These are phyloP conservation scores for Cecidostiba fungosa DNA, from an alignment of 2,888 invertebrate genomes.

Conservation along the genomic window DNA sequence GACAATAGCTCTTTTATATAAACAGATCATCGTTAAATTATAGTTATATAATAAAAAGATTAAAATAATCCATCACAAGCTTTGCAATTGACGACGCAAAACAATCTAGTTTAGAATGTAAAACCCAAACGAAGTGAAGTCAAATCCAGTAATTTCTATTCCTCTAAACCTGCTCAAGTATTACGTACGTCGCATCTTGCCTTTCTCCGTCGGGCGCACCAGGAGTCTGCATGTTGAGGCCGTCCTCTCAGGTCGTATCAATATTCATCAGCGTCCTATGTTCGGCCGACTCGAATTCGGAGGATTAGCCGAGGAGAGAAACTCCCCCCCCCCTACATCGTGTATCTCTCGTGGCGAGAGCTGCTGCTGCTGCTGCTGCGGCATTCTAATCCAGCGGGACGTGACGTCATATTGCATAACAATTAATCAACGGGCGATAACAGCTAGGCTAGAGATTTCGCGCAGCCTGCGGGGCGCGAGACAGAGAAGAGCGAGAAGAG, in stretches of 20 bases:
- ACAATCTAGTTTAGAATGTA: neutral
- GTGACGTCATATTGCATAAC: slow-evolving; percentile 81
- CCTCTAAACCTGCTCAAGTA: slow-evolving; percentile 14
- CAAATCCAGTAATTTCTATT: neutral
- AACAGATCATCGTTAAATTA: neutral
- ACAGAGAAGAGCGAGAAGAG: slow-evolving; percentile 13
- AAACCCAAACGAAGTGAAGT: neutral
- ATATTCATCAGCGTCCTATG: slow-evolving; percentile 80
- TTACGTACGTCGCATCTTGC: slow-evolving; percentile 70
- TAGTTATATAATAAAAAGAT: neutral
- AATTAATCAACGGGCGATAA: slow-evolving; percentile 80
- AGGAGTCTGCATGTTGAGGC: slow-evolving; percentile 36
- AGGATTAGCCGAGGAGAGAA: slow-evolving; percentile 69
- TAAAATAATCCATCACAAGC: too few relatives aligned
- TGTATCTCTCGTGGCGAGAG: slow-evolving; percentile 63
- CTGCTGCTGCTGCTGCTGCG: slow-evolving; percentile 63
- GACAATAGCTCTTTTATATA: too few relatives aligned
- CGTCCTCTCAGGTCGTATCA: slow-evolving; percentile 74
- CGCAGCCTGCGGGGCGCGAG: slow-evolving; percentile 54
- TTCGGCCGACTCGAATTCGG: slow-evolving; percentile 78
- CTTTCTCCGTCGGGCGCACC: slow-evolving; percentile 67
- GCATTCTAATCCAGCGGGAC: slow-evolving; percentile 77
- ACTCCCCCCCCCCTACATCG: slow-evolving; percentile 71
- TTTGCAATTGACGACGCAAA: neutral
- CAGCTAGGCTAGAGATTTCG: slow-evolving; percentile 70